Base-by-base conservation (phyloP, 2,113 vertebrate species). In the Elgaria multicarinata region DNA sequence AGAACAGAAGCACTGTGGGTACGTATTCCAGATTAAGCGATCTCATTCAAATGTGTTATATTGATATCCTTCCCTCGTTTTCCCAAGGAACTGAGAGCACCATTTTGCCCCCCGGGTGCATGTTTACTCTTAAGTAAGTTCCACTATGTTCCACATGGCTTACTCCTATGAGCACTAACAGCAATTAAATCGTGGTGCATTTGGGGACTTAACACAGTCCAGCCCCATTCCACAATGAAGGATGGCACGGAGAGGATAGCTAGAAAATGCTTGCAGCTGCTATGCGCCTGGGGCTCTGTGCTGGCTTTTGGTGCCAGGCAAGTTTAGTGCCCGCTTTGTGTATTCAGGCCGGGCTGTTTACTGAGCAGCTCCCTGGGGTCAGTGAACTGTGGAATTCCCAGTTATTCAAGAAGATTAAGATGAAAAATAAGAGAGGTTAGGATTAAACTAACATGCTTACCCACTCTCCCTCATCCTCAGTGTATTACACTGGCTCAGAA, bases 361-460 rank as follows among this genome's bases (percentile, higher is more conserved):
- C 42, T 90, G 66, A 58, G 77, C 42, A 82, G 24, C 64, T 39
- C 77, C 66, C 89, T 53, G 24, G 9, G 31, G 46, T 74, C 58
- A 33, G n/a, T 14, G 55, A 86, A 75, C 58, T 82, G 71, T 76
- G 82, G 55, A 83, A 69, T n/a, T 53, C 64, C 42, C 44, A 87
- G 71, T 81, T 67, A 50, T 42, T 31, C 71, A 14, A 81, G 53
- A 72, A 74, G 77, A 82, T 64, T 82, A 64, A 64, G 72, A 44
- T 55, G 42, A 62, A 62, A 78, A 44, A 86, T 44, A 80, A 53
- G 42, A 53, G 42, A 66, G 58, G 22, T 66, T 81, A 36, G 33
- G 72, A 83, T 76, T 83, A 83, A 83, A 89, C 42, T 89, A 64
- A 83, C 71, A 83, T 36, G 44, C 42, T 66, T n/a, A 50, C 31